phyloP scores from a whole-genome alignment of 2,888 invertebrate genomes.

The Philopedon plagiatum region DNA sequence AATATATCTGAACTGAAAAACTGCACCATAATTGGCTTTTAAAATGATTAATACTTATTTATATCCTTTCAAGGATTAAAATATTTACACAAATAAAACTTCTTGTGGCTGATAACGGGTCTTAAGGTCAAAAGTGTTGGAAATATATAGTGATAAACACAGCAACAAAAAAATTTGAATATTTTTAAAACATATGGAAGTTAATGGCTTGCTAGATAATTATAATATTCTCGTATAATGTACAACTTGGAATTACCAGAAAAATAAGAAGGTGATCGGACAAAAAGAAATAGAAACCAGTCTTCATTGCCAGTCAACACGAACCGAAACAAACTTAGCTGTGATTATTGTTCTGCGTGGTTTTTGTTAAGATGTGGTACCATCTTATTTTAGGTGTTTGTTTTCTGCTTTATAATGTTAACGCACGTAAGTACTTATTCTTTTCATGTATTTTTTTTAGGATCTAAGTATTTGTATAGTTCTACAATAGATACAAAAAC shows the following conservation, averaged over 20 bases:
- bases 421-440: conserved; percentile 26
- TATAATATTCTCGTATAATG: not conserved
- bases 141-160: too few species aligned
- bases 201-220: not conserved
- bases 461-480: too few species aligned
- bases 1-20: too few species aligned
- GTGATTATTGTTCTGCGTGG: not conserved
- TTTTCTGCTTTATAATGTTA: not conserved
- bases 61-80: too few species aligned
- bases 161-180: too few species aligned
- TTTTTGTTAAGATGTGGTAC: conserved; percentile 7
- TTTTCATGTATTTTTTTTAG: too few species aligned
- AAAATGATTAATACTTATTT: too few species aligned
- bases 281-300: conserved; percentile 22
- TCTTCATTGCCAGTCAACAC: not conserved
- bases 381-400: not conserved
- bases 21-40: too few species aligned
- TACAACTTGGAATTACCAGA: conserved; percentile 23
- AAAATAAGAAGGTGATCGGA: not conserved
- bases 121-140: too few species aligned
- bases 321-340: not conserved
- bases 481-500: too few species aligned
- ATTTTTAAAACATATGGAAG: not conserved
- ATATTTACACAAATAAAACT: too few species aligned
- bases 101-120: too few species aligned